These are phyloP conservation scores for Cynaeus angustus DNA, from an alignment of 2,888 invertebrate species.

Conservation along the genomic window DNA sequence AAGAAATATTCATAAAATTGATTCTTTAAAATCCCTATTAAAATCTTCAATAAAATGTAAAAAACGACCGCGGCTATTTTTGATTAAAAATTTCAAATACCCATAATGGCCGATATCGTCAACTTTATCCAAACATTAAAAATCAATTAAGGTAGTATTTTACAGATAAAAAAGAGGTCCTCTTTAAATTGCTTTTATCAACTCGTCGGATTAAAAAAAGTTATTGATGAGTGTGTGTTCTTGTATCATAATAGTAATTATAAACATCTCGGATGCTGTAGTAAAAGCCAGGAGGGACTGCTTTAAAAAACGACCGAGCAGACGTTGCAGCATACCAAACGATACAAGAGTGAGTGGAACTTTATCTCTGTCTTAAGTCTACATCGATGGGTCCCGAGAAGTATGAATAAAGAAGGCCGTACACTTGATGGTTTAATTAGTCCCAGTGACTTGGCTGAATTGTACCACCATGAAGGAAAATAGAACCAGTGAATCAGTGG, in stretches of 20 bases:
- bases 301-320: constrained; percentile 57
- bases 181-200: constrained; percentile 40
- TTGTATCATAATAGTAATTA: constrained; percentile 59
- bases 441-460: constrained; percentile 43
- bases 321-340: constrained; percentile 54
- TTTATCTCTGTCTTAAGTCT: constrained; percentile 53
- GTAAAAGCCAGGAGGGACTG: constrained; percentile 43
- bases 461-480: constrained; percentile 23
- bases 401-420: constrained; percentile 53
- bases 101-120: constrained; percentile 10
- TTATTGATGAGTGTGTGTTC: constrained; percentile 60
- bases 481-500: too few species aligned
- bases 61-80: not conserved
- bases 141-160: constrained; percentile 28
- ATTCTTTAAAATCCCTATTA: constrained; percentile 18
- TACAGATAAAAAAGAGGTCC: constrained; percentile 14
- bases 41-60: not conserved
- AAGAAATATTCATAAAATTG: constrained; percentile 37
- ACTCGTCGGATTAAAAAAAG: constrained; percentile 50
- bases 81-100: too few species aligned
- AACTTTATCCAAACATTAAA: constrained; percentile 32
- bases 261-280: constrained; percentile 55
- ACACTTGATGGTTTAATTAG: constrained; percentile 52
- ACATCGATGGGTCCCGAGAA: constrained; percentile 49
- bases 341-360: constrained; percentile 49